phyloP scores from a whole-genome alignment of 2,113 vertebrate species.

The Muntiacus reevesi region DNA sequence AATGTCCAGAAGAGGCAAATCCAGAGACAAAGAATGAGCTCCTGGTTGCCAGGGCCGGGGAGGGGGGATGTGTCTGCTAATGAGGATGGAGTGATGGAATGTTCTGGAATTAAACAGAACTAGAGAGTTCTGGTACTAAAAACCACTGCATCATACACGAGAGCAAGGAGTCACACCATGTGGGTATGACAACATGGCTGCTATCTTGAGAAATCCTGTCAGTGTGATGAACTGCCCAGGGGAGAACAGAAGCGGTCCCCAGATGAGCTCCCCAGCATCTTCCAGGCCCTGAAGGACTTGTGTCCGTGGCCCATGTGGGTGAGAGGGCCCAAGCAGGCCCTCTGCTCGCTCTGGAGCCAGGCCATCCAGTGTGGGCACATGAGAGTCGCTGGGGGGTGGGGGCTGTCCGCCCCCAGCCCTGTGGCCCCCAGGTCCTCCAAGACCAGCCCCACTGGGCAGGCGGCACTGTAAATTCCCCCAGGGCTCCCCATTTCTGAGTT shows the following conservation, averaged over 20 bases:
- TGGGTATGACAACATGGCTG: neutral
- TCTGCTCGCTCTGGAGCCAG: neutral
- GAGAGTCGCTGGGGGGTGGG: neutral
- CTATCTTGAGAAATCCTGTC: neutral
- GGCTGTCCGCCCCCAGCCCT: neutral
- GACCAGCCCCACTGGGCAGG: neutral
- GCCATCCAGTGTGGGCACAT: neutral
- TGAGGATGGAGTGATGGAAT: too few relatives aligned
- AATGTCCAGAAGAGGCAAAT: neutral
- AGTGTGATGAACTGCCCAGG: too few relatives aligned
- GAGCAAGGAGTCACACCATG: rapidly evolving
- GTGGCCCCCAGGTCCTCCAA: neutral
- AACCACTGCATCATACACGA: neutral
- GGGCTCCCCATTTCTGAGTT: neutral
- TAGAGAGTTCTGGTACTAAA: too few relatives aligned
- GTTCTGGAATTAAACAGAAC: neutral
- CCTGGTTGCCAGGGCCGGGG: neutral
- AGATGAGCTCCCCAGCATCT: too few relatives aligned
- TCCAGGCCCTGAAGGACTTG: neutral
- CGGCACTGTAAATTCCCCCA: neutral
- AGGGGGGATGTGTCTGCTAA: too few relatives aligned
- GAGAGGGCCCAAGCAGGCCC: neutral
- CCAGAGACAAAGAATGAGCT: neutral
- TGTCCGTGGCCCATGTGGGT: neutral
- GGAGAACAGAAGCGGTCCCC: neutral